Base-by-base conservation (phyloP, 2,888 invertebrate genomes). In the Ophioninae sp. region DNA sequence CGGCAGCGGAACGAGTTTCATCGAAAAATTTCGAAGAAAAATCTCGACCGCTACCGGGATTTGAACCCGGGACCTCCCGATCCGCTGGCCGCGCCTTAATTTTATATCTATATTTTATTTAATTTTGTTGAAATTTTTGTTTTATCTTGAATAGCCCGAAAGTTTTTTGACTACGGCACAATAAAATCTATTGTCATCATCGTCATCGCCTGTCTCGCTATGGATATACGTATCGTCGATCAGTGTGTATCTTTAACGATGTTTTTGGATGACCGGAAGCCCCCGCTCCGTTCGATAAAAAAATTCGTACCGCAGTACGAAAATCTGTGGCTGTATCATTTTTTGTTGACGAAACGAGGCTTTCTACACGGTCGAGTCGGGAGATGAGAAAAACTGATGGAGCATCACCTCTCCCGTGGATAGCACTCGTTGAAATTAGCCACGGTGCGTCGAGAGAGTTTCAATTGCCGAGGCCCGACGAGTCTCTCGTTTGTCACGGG, bases 401-500 rank as follows among this genome's bases (percentile, higher is more conserved):
- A 71, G 69, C 69, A 17, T 67, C 59, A 30, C 51, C 30, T 69
- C 44, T 61, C 59, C 61, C 13, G 67, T n/a, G 56, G 72, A 79
- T 64, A 39, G 78, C 58, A 64, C 69, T 75, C 75, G 81, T 58
- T 76, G 65, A 65, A 68, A 78, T 82, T 78, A 74, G 73, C 63
- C 73, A 78, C 73, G 71, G 76, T 76, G 76, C 76, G 72, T 82
- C 68, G 78, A 41, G 73, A 79, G 78, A 58, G 80, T 72, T 84
- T 82, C 81, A 82, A 84, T 85, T 81, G 81, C 77, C 73, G 68
- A 79, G 82, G 30, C 30, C 6, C 72, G 73, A 65, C 58, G 59
- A 67, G 79, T 59, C 59, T 84, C 82, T 83, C 82, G 73, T 85
- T 85, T 82, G 81, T 85, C 84, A 85, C 77, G 82, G 78, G 82